phyloP scores from a whole-genome alignment of 2,797 vertebrate species.

The Phrynocephalus guinanensis region DNA sequence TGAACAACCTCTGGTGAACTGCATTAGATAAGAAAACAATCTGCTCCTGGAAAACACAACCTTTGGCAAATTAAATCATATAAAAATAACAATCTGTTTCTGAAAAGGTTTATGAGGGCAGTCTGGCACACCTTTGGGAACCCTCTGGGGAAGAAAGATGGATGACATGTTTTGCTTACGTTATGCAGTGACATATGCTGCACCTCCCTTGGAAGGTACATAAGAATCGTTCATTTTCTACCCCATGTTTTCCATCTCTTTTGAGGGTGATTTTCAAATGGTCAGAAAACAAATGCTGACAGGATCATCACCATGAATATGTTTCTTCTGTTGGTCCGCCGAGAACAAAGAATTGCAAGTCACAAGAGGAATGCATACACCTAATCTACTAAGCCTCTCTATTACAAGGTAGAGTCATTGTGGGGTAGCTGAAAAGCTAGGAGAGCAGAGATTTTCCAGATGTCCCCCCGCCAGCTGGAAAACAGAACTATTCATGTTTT shows the following conservation, averaged over 20 bases:
- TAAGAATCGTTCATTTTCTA: background rate
- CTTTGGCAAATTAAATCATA: background rate
- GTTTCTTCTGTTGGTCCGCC: background rate
- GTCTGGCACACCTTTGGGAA: background rate
- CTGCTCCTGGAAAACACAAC: background rate
- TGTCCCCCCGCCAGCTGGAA: constrained; percentile 26
- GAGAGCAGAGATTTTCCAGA: constrained; percentile 25
- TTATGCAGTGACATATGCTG: background rate
- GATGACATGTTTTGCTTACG: background rate
- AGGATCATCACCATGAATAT: background rate
- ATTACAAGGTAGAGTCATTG: background rate
- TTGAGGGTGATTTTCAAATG: background rate
- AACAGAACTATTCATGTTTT: constrained; percentile 23
- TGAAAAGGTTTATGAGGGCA: background rate
- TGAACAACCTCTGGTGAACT: background rate
- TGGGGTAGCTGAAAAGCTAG: background rate
- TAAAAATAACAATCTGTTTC: background rate
- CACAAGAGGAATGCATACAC: background rate
- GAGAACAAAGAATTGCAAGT: background rate
- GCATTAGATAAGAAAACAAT: background rate
- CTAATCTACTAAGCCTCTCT: constrained; percentile 5
- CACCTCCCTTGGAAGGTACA: background rate
- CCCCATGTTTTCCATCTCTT: background rate
- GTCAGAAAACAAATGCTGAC: background rate
- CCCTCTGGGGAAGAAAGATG: background rate